These are phyloP conservation scores for Aporophyla nigra DNA, from an alignment of 2,888 invertebrate genomes.

Conservation along the genomic window DNA sequence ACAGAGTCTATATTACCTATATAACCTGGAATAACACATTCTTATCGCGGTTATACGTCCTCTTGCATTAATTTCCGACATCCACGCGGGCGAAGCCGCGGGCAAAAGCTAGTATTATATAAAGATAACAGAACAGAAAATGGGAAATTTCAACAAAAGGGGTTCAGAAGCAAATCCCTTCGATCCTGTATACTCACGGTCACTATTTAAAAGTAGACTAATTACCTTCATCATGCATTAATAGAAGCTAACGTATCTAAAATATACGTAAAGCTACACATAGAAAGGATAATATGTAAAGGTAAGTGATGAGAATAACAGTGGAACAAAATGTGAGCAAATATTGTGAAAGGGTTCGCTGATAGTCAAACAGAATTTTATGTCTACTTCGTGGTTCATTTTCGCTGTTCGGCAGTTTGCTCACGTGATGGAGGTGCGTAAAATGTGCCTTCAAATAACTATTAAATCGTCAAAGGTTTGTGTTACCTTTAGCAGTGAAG, in stretches of 20 bases:
- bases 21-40: too few relatives aligned
- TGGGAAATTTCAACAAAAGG: too few relatives aligned
- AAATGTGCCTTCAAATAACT: conserved; percentile 32
- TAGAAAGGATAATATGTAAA: conserved; percentile 25
- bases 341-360: conserved; percentile 58
- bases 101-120: too few relatives aligned
- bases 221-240: not conserved
- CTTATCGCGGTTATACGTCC: too few relatives aligned
- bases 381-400: conserved; percentile 40
- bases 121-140: too few relatives aligned
- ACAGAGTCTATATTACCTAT: too few relatives aligned
- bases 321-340: conserved; percentile 51
- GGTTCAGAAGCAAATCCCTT: too few relatives aligned
- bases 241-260: not conserved
- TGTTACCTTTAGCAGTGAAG: conserved; percentile 5
- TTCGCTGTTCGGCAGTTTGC: conserved; percentile 41
- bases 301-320: conserved; percentile 45
- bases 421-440: conserved; percentile 36
- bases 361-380: conserved; percentile 54
- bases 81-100: too few relatives aligned
- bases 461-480: conserved; percentile 21
- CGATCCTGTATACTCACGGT: conserved; percentile 3
- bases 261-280: conserved; percentile 13
- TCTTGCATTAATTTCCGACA: too few relatives aligned
- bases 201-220: conserved; percentile 30